Percentiles rank a stretch among this genome's conserved stretches.
Conservation (phyloP, 2,113 vertebrate genomes). For the Cyanoramphus novaezelandiae region DNA sequence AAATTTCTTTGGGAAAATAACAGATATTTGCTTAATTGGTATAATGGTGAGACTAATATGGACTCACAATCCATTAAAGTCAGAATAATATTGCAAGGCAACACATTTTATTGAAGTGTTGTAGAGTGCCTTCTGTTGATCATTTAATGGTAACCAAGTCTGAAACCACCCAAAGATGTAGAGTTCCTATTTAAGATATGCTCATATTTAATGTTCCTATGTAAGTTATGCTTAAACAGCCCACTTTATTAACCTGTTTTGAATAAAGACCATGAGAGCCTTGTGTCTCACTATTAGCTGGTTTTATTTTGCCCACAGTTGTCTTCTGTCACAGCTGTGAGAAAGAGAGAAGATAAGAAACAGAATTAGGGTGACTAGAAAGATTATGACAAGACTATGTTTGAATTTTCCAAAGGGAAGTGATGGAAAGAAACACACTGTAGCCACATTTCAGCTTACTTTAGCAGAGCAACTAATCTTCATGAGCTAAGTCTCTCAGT, state of each 20-base stretch:
- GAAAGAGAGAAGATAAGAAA: background rate
- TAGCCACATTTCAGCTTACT: background rate
- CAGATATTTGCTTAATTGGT: background rate
- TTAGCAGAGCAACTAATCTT: slow-evolving; percentile 20
- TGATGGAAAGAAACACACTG: background rate
- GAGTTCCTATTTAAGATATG: background rate
- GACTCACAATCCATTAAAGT: background rate
- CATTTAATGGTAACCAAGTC: background rate
- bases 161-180: background rate
- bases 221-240: background rate
- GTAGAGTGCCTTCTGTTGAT: background rate
- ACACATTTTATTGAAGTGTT: background rate
- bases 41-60: background rate
- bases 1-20: background rate
- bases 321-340: background rate
- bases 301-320: background rate
- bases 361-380: background rate
- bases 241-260: background rate
- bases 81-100: background rate
- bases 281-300: background rate
- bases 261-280: background rate
- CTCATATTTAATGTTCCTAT: background rate
- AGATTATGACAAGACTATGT: background rate
- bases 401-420: background rate
- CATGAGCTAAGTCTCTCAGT: background rate